Conservation (phyloP, 2,797 vertebrate species). For the Pseudomugil gertrudae region DNA sequence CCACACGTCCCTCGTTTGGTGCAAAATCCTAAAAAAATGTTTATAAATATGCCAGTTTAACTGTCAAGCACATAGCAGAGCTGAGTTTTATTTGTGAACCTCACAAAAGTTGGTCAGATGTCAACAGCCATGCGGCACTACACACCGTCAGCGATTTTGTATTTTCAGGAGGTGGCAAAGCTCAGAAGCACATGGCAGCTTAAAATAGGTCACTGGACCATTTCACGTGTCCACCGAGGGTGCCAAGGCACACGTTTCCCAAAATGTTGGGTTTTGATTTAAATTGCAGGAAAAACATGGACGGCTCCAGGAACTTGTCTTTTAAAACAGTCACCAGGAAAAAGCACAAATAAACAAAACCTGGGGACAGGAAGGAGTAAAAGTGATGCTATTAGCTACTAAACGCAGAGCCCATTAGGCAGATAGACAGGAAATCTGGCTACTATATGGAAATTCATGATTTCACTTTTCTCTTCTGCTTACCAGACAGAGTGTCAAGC, state of each 20-base stretch:
- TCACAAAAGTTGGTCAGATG: slow-evolving; percentile 68
- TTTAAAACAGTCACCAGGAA: slow-evolving; percentile 68
- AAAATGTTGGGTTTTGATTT: slow-evolving; percentile 73
- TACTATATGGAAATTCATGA: slow-evolving; percentile 35
- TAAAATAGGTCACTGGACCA: slow-evolving; percentile 81
- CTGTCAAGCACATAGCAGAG: slow-evolving; percentile 55
- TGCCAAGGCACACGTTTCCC: slow-evolving; percentile 53
- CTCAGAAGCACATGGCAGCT: slow-evolving; percentile 70
- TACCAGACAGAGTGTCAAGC: slow-evolving; percentile 90
- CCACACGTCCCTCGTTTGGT: slow-evolving; percentile 66
- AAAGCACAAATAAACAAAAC: slow-evolving; percentile 77
- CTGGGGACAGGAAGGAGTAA: slow-evolving; percentile 71
- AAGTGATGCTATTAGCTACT: slow-evolving; percentile 64
- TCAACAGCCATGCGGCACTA: slow-evolving; percentile 56
- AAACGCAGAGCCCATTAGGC: slow-evolving; percentile 54
- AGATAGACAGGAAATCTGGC: slow-evolving; percentile 55
- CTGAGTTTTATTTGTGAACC: slow-evolving; percentile 66
- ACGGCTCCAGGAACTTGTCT: slow-evolving; percentile 67
- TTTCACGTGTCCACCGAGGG: slow-evolving; percentile 77
- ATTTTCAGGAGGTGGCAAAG: slow-evolving; percentile 56
- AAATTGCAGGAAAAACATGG: slow-evolving; percentile 78
- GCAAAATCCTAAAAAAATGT: slow-evolving; percentile 67
- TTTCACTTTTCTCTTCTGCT: slow-evolving; percentile 50
- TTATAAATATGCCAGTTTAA: slow-evolving; percentile 77
- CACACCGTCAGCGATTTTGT: slow-evolving; percentile 57